A percentile compares a stretch with the other conserved stretches of the same genome.
These are phyloP conservation scores for Pao palembangensis DNA, from an alignment of 2,113 vertebrate species.

Conservation along the genomic window DNA sequence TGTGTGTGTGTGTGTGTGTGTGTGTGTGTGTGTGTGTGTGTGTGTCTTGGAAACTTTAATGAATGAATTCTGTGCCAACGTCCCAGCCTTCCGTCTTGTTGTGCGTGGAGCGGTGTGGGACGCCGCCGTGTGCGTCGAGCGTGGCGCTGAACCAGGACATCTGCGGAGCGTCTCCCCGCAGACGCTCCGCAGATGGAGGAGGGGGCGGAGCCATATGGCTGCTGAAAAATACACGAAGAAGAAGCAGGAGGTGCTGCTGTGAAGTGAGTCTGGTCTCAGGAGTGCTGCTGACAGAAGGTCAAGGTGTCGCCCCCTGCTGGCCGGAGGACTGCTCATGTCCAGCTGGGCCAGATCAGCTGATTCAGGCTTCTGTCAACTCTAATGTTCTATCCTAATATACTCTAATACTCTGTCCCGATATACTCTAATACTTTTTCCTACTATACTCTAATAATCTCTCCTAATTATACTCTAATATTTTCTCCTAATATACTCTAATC, in stretches of 20 bases:
- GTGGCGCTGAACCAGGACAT: slow-evolving; percentile 46
- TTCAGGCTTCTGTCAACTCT: too few species aligned
- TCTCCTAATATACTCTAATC: too few species aligned
- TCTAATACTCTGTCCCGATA: too few species aligned
- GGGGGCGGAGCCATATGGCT: slow-evolving; percentile 45
- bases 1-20: neutral
- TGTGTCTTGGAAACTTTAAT: slow-evolving; percentile 24
- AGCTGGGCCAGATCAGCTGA: too few species aligned
- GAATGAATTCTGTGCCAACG: slow-evolving; percentile 23
- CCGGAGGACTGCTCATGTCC: neutral
- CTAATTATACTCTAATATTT: too few species aligned
- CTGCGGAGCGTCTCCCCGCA: slow-evolving; percentile 56
- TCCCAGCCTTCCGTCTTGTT: neutral
- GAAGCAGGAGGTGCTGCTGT: slow-evolving; percentile 9
- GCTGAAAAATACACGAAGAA: slow-evolving; percentile 45
- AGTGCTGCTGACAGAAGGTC: too few species aligned
- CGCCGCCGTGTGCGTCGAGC: slow-evolving; percentile 25
- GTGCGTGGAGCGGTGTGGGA: slow-evolving; percentile 1
- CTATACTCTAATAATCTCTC: too few species aligned
- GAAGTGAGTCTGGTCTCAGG: neutral
- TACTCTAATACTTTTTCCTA: too few species aligned
- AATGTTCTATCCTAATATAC: too few species aligned
- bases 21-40: slow-evolving; percentile 5
- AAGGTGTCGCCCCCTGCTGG: slow-evolving; percentile 7
- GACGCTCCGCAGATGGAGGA: slow-evolving; percentile 54